phyloP scores from a whole-genome alignment of 2,888 invertebrate species.

The Polyommatus icarus region DNA sequence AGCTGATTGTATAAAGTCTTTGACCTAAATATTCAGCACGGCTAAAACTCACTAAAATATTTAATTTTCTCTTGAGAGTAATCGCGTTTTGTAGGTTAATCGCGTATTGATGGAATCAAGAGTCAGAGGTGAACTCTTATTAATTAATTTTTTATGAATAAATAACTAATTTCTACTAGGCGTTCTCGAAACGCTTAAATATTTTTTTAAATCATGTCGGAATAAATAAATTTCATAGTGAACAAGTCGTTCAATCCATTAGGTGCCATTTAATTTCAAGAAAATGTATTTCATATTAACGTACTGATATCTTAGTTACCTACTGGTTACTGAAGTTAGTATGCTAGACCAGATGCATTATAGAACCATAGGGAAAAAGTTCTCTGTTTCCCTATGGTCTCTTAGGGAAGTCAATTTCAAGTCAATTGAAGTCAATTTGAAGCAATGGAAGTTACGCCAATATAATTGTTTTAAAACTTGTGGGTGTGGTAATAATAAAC shows the following conservation, averaged over 20 bases:
- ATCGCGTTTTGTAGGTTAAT: conserved; percentile 12
- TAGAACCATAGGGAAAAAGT: background rate
- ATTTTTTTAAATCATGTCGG: background rate
- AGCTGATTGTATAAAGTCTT: background rate
- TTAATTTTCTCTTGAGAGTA: background rate
- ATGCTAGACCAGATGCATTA: background rate
- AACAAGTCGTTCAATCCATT: background rate
- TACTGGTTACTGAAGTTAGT: background rate
- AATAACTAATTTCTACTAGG: background rate
- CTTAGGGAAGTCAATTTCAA: too few species aligned
- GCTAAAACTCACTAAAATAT: conserved; percentile 6
- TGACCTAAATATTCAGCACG: background rate
- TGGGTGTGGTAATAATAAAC: too few species aligned
- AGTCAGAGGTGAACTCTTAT: background rate
- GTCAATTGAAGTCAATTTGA: too few species aligned
- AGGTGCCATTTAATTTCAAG: background rate
- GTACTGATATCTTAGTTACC: background rate
- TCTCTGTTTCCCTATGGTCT: too few species aligned
- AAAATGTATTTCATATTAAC: background rate
- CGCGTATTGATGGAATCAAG: background rate
- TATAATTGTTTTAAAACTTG: too few species aligned
- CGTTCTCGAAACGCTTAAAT: background rate
- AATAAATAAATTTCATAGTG: background rate
- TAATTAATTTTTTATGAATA: background rate
- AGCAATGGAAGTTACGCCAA: too few species aligned